Base-by-base conservation (phyloP, 2,113 vertebrate genomes). In the Malurus alboscapulatus region DNA sequence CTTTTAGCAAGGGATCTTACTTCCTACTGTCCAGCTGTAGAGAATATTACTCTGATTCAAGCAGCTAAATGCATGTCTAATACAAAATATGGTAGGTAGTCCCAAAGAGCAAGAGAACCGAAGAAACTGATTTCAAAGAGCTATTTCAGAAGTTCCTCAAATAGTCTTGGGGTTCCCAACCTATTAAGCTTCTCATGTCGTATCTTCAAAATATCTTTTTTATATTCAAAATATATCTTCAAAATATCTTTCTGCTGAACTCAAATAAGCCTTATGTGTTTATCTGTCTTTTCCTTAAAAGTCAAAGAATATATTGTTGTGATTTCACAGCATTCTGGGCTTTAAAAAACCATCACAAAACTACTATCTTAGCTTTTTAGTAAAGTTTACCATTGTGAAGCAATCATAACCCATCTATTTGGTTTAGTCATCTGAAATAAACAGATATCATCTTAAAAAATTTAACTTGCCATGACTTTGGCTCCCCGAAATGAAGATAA, bases 401-500 rank as follows among this genome's bases (percentile, higher is more conserved):
- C 48, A 78, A 54, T 6, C 42, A 30, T 48, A 81, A n/a, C 17
- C 14, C n/a, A 65, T 75, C 21, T 68, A 4, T 65, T 73, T 51
- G 15, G 25, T 89, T 91, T 54, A 90, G 13, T 42, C 42, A 92
- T 38, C 22, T 44, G 36, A 94, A 94, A 90, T 3, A 93, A 91
- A 86, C 0, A 88, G 47, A 38, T 18, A 81, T 24, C 1, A 66
- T 51, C 10, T 87, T 68, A 65, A 26, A 93, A 94, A 93, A 79
- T 34, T 67, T 47, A 54, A 98, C 98, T 98, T 97, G 98, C 99
- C 99, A 99, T 95, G 98, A 99, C 94, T 99, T 99, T 57, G 99
- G 99, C 92, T 99, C 98, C 93, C 99, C 99, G 53, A 99, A 99
- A 95, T 99, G 99, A 45, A 99, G 98, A 95, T 99, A 99, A 97